These are phyloP conservation scores for Luffia ferchaultella DNA, from an alignment of 2,888 invertebrate genomes.

Conservation along the genomic window DNA sequence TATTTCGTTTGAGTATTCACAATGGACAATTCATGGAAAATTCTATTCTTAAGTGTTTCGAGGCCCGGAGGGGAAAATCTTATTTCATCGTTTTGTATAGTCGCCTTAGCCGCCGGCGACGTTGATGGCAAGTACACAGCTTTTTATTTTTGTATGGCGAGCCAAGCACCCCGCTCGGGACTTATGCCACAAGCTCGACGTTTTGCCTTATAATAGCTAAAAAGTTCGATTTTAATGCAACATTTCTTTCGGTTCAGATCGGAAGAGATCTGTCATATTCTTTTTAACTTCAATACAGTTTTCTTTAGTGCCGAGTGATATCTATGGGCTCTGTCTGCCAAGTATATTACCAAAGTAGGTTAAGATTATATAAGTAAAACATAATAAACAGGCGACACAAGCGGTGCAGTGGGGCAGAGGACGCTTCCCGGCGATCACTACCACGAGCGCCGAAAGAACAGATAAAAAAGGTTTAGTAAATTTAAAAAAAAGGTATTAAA, in stretches of 20 bases:
- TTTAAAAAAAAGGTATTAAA: no score
- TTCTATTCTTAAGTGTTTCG: slow-evolving; percentile 32
- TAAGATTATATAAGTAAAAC: no score
- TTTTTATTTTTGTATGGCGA: slow-evolving; percentile 36
- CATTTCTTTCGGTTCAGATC: no score
- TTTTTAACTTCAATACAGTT: neutral
- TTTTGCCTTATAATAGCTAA: neutral
- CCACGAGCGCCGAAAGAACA: no score
- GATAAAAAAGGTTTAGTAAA: no score
- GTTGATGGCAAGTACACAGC: slow-evolving; percentile 30
- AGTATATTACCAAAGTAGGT: no score
- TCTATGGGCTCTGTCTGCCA: no score
- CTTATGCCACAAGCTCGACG: neutral
- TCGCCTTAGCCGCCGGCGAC: slow-evolving; percentile 37
- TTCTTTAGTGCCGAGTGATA: no score
- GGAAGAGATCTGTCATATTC: neutral
- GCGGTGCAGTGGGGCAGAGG: no score
- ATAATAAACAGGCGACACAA: no score
- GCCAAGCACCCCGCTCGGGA: slow-evolving; percentile 28
- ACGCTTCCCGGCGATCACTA: no score
- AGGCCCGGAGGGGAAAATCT: slow-evolving; percentile 33
- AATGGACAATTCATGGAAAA: slow-evolving; percentile 39
- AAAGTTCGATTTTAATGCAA: slow-evolving; percentile 26
- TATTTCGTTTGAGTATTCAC: slow-evolving; percentile 22
- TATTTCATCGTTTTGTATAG: slow-evolving; percentile 49